A percentile compares a stretch with the other conserved stretches of the same genome.
phyloP scores from a whole-genome alignment of 1,140 invertebrate genomes.

The Papilio machaon region DNA sequence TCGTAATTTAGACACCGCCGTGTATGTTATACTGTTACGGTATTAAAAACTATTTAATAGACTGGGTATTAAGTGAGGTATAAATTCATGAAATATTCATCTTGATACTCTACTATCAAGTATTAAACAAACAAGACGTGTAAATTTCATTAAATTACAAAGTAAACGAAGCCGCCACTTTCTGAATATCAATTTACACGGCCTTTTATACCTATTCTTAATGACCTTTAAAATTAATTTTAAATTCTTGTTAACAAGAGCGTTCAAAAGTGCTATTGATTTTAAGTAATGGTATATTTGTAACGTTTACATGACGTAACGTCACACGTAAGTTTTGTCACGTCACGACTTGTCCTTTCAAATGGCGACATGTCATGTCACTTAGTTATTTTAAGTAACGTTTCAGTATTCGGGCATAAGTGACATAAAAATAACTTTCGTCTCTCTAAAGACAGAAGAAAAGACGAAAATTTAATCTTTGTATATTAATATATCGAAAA shows the following conservation, averaged over 20 bases:
- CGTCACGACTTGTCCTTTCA: background rate
- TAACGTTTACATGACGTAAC: background rate
- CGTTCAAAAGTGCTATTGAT: background rate
- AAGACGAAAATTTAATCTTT: no score
- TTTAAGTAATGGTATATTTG: background rate
- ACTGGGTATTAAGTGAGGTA: background rate
- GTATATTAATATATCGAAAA: no score
- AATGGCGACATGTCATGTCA: background rate
- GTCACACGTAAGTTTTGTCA: background rate
- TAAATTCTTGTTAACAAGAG: conserved; percentile 25
- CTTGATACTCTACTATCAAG: conserved; percentile 54
- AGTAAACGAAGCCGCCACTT: conserved; percentile 59
- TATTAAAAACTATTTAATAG: background rate
- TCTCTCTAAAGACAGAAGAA: no score
- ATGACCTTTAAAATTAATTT: background rate
- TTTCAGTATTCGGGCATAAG: no score
- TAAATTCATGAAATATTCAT: conserved; percentile 14
- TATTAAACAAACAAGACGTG: conserved; percentile 58
- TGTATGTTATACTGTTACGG: background rate
- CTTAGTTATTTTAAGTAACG: no score
- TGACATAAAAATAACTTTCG: no score
- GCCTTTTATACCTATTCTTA: background rate
- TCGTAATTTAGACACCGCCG: no score
- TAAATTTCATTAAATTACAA: conserved; percentile 76
- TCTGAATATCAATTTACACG: conserved; percentile 58